Percentiles rank a stretch among this genome's conserved stretches.
Conservation (phyloP, 2,797 vertebrate species). For the Chromis chromis region DNA sequence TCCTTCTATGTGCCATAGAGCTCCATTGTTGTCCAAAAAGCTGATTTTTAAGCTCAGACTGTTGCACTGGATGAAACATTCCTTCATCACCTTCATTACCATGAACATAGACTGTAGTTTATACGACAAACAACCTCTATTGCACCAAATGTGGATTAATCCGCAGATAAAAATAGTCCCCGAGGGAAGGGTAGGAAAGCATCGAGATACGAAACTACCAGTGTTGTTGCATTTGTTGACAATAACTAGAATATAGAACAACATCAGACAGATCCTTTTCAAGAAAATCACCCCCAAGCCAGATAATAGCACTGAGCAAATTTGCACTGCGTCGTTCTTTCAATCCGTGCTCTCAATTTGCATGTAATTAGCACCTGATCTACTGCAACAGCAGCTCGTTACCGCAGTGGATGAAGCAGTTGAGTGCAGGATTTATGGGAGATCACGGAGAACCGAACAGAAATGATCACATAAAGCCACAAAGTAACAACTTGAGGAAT, state of each 20-base stretch:
- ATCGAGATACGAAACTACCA: too few species aligned
- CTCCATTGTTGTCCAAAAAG: too few species aligned
- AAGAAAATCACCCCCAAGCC: neutral
- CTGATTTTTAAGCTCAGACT: too few species aligned
- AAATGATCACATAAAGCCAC: neutral
- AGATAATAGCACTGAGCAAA: neutral
- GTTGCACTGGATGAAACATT: too few species aligned
- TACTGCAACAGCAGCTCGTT: conserved; percentile 16
- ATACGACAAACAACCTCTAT: neutral
- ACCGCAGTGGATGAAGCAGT: neutral
- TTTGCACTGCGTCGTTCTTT: neutral
- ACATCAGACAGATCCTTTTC: neutral
- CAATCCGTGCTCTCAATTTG: conserved; percentile 11
- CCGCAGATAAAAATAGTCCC: neutral
- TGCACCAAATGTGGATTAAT: neutral
- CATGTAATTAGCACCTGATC: conserved; percentile 33
- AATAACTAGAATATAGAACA: too few species aligned
- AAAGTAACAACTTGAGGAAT: neutral
- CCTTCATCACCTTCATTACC: too few species aligned
- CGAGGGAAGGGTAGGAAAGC: too few species aligned
- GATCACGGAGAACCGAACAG: neutral
- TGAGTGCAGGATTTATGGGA: neutral
- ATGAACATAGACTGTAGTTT: too few species aligned
- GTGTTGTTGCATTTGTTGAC: too few species aligned
- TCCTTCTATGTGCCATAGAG: too few species aligned